Percentiles rank a stretch among this genome's conserved stretches.
Conservation (phyloP, 2,888 invertebrate genomes). For the Diloba caeruleocephala region DNA sequence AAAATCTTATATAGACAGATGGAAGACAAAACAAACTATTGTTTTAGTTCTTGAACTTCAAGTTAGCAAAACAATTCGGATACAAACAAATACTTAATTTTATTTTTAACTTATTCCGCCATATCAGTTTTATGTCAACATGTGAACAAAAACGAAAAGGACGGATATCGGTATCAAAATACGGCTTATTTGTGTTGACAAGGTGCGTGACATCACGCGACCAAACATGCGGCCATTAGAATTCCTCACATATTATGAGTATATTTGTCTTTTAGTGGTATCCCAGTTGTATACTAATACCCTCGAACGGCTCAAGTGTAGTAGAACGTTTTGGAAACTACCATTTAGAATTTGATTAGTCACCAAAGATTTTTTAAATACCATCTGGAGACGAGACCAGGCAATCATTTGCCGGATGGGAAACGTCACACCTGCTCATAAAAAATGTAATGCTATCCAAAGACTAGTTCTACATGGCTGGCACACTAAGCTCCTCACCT, state of each 20-base stretch:
- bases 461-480: too few species aligned
- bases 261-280: constrained; percentile 6
- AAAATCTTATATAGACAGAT: too few species aligned
- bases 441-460: too few species aligned
- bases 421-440: too few species aligned
- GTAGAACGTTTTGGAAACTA: too few species aligned
- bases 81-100: too few species aligned
- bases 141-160: constrained; percentile 14
- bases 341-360: too few species aligned
- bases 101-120: constrained; percentile 3
- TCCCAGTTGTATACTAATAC: neutral
- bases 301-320: neutral
- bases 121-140: constrained; percentile 19
- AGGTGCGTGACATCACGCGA: constrained; percentile 50
- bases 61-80: neutral
- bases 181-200: constrained; percentile 39
- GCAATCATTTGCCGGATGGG: too few species aligned
- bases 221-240: constrained; percentile 29
- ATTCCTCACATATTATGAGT: constrained; percentile 34
- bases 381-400: too few species aligned
- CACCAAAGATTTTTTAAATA: too few species aligned
- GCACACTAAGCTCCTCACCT: too few species aligned
- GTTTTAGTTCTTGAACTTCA: neutral
- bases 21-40: too few species aligned
- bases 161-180: constrained; percentile 33